These are phyloP conservation scores for Boulengeromyrus knoepffleri DNA, from an alignment of 2,113 vertebrate genomes.

Conservation along the genomic window DNA sequence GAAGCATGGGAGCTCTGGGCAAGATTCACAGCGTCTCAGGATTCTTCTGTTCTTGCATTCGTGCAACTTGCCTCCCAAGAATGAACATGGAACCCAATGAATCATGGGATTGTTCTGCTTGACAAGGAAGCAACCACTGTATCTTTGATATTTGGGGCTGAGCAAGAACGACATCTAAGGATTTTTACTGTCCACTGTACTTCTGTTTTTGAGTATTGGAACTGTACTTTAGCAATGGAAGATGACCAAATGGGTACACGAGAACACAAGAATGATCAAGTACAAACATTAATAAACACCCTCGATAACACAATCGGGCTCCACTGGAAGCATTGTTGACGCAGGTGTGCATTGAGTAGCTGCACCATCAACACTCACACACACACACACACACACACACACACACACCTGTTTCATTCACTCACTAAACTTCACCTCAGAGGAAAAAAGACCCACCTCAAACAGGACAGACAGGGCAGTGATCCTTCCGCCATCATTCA, in stretches of 20 bases:
- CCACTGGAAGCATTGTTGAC: background rate
- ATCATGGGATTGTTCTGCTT: background rate
- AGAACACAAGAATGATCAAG: background rate
- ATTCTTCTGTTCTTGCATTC: background rate
- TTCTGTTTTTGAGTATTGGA: background rate
- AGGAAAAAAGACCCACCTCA: slow-evolving; percentile 64
- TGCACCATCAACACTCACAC: background rate
- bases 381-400: background rate
- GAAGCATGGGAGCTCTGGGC: background rate
- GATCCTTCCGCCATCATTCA: slow-evolving; percentile 74
- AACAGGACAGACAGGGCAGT: slow-evolving; percentile 82
- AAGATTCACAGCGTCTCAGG: background rate
- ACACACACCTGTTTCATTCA: background rate
- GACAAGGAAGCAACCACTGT: background rate
- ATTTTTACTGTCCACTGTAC: background rate
- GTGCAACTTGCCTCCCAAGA: background rate
- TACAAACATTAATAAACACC: background rate
- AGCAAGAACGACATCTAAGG: background rate
- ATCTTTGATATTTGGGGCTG: background rate
- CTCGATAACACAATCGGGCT: background rate
- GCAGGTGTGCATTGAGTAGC: background rate
- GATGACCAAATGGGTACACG: background rate
- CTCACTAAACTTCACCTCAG: background rate
- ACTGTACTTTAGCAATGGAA: background rate
- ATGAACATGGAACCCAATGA: background rate